Conservation (phyloP, 2,888 invertebrate genomes). For the Coecobrya sp. region DNA sequence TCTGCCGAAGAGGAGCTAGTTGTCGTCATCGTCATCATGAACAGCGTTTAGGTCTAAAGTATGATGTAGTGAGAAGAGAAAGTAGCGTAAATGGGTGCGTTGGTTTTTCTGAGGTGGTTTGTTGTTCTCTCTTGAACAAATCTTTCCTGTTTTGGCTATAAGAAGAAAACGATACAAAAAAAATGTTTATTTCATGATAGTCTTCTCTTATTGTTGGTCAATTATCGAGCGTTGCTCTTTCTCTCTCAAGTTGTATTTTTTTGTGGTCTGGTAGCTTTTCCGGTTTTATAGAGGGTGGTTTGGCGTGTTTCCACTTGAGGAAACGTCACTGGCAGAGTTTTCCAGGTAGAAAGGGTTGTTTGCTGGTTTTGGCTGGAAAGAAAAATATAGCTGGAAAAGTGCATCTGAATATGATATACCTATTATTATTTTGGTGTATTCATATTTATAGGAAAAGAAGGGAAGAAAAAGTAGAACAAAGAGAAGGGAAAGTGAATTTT, state of each 20-base stretch:
- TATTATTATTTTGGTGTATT: not conserved
- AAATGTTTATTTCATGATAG: not conserved
- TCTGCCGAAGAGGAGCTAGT: conserved; percentile 67
- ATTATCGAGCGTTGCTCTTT: conserved; percentile 53
- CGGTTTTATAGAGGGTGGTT: not conserved
- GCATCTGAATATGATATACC: not conserved
- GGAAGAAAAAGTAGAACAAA: not conserved
- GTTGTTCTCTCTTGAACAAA: not conserved
- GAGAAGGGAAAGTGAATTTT: conserved; percentile 14
- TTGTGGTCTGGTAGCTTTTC: not conserved
- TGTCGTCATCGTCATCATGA: conserved; percentile 59
- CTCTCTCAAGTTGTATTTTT: no score
- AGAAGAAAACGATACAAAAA: conserved; percentile 8
- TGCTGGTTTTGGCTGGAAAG: not conserved
- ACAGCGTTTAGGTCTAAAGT: not conserved
- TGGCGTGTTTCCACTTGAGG: not conserved
- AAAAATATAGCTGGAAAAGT: not conserved
- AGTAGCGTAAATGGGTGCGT: not conserved
- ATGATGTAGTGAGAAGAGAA: not conserved
- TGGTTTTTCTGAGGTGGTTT: not conserved
- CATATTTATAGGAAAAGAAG: not conserved
- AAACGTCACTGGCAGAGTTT: not conserved
- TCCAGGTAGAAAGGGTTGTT: not conserved
- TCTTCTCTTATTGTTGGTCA: not conserved
- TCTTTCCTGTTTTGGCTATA: not conserved